phyloP scores from a whole-genome alignment of 2,113 vertebrate species.

The Gymnorhina tibicen region DNA sequence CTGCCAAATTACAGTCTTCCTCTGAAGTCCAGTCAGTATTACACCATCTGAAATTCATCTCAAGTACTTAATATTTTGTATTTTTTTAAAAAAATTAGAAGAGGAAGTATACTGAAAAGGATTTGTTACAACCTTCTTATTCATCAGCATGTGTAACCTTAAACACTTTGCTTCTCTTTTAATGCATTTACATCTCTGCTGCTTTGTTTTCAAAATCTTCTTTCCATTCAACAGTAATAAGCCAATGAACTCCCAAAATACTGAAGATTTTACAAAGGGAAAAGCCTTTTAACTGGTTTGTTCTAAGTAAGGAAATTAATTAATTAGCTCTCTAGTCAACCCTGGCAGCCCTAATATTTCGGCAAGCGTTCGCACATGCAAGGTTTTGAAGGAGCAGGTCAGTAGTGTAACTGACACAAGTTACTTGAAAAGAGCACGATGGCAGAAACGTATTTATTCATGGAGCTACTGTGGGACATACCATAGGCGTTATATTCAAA shows the following conservation, averaged over 20 bases:
- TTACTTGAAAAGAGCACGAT: neutral
- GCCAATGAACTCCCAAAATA: neutral
- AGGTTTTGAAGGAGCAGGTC: neutral
- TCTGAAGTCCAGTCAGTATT: neutral
- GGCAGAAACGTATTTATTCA: neutral
- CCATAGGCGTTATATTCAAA: conserved; percentile 88
- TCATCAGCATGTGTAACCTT: neutral
- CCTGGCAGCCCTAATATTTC: neutral
- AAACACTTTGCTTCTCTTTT: neutral
- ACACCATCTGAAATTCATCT: neutral
- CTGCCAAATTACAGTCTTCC: neutral
- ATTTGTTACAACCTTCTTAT: neutral
- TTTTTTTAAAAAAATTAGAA: neutral
- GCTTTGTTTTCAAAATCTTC: neutral
- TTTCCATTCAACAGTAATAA: neutral
- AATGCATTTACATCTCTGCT: neutral
- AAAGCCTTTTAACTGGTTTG: neutral
- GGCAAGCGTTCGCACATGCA: neutral
- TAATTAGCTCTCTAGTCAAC: neutral
- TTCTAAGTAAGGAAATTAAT: neutral
- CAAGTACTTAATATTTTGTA: neutral
- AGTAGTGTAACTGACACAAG: neutral
- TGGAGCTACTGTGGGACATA: conserved; percentile 69
- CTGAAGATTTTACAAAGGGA: neutral
- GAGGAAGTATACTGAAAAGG: neutral